These are phyloP conservation scores for Drosophila recens DNA, from an alignment of 2,888 invertebrate species.

Conservation along the genomic window DNA sequence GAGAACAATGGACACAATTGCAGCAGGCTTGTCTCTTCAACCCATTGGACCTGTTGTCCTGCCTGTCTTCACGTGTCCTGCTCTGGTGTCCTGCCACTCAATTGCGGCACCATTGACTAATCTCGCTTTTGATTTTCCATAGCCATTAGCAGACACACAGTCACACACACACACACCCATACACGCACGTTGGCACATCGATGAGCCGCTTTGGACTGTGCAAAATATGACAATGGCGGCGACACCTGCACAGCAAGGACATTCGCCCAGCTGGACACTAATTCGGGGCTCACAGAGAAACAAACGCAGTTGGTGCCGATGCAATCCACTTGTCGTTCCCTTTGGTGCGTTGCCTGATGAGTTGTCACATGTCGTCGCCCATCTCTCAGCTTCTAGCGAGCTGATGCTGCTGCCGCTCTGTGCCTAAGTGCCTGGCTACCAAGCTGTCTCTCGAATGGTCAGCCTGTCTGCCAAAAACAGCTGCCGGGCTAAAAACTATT, in stretches of 20 bases:
- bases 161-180: constrained; percentile 1
- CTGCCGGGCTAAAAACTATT: constrained; percentile 54
- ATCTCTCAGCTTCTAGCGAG: constrained; percentile 20
- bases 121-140: constrained; percentile 69
- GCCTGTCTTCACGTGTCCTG: constrained; percentile 10
- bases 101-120: constrained; percentile 69
- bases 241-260: constrained; percentile 49
- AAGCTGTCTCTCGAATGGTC: constrained; percentile 38
- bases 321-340: constrained; percentile 52
- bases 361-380: constrained; percentile 77
- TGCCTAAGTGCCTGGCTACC: constrained; percentile 55
- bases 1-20: constrained; percentile 40
- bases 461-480: constrained; percentile 33
- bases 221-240: constrained; percentile 61
- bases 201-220: constrained; percentile 40
- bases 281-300: constrained; percentile 49
- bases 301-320: constrained; percentile 6
- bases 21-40: constrained; percentile 18
- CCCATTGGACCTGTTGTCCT: constrained; percentile 19
- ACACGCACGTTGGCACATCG: constrained; percentile 12
- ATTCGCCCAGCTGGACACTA: constrained; percentile 46
- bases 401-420: constrained; percentile 21
- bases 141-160: constrained; percentile 58
- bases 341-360: constrained; percentile 69
- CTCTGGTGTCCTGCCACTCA: constrained; percentile 59